Evolutionary conservation across 64 coral and sea anemone genomes (phyloP), one percentile per base, ranked within the genome.

Genomic region (Actinia tenebrosa): DNA sequence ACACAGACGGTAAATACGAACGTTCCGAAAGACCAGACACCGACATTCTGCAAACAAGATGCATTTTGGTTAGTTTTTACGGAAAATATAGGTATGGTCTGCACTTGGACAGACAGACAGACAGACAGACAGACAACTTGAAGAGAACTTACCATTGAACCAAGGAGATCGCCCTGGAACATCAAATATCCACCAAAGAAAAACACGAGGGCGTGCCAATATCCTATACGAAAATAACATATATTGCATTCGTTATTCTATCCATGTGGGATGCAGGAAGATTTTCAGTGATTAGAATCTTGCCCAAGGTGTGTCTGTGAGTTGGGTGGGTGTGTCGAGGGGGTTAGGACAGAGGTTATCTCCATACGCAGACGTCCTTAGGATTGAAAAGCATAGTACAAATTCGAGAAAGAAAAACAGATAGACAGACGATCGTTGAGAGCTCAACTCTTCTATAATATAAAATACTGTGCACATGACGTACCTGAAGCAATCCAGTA

Each of bases 1-100:
- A 98, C 88, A 60, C 90, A 92, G 13, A 98, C 61, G 47, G 88
- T 86, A 50, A 95, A 95, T 16, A 95, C 93, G 80, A 98, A 98
- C 1, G 90, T 92, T 25, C 96, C 96, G 83, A 98, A 98, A 5
- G 96, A 98, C 96, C 93, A 98, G 71, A 89, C 92, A 62, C 93
- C 93, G 85, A 92, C 92, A 89, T 94, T 89, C 96, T 98, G 80
- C 56, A 78, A 44, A 64, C 22, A 91, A 25, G 10, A 75, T 22
- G 27, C 0, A 77, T 60, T 55, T n/a, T 66, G 63, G 20, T 66
- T 66, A 66, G 63, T 66, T 16, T 3, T 3, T 5, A 6, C 56
- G 6, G 56, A 11, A 11, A 2, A 58, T 58, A 58, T 13, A 13
- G 47, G 7, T 50, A 50, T 50, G 47, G 47, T 50, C 47, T 50